These are phyloP conservation scores for Lethrus apterus DNA, from an alignment of 1,140 invertebrate species.

Conservation along the genomic window DNA sequence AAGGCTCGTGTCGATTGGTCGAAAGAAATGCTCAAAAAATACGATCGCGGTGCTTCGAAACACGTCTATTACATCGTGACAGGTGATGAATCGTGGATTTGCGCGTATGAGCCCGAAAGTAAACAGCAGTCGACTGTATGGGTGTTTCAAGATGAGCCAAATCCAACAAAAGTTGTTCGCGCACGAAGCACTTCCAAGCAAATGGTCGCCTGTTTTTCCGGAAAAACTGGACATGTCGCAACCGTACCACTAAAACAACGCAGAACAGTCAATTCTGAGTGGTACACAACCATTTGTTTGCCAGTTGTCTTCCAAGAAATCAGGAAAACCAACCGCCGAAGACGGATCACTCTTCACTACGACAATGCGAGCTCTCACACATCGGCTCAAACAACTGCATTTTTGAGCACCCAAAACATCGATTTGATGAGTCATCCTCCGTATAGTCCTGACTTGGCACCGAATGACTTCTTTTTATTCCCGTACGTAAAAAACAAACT, in stretches of 20 bases:
- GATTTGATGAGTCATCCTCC: no score
- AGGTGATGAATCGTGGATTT: constrained; percentile 13
- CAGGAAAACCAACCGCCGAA: no score
- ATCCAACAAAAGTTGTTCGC: constrained; percentile 34
- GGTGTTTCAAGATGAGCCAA: constrained; percentile 35
- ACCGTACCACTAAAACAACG: constrained; percentile 19
- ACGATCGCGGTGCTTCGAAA: constrained; percentile 22
- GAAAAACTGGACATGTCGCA: constrained; percentile 15
- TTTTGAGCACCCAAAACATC: no score
- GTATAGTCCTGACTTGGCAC: no score
- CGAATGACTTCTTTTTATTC: no score
- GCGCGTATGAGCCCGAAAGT: constrained; percentile 24
- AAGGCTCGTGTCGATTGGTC: constrained; percentile 28
- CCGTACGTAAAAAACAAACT: no score
- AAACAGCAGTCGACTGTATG: constrained; percentile 28
- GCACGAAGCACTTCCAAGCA: constrained; percentile 29
- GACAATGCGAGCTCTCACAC: no score
- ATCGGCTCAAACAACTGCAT: no score
- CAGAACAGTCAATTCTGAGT: constrained; percentile 23
- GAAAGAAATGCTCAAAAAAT: constrained; percentile 27
- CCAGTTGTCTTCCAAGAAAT: no score
- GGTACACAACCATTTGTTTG: no score
- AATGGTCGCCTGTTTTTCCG: constrained; percentile 24
- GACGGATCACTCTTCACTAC: no score
- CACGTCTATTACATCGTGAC: constrained; percentile 17